A percentile compares a stretch with the other conserved stretches of the same genome.
These are phyloP conservation scores for Morpho helenor DNA, from an alignment of 2,888 invertebrate genomes.

Conservation along the genomic window DNA sequence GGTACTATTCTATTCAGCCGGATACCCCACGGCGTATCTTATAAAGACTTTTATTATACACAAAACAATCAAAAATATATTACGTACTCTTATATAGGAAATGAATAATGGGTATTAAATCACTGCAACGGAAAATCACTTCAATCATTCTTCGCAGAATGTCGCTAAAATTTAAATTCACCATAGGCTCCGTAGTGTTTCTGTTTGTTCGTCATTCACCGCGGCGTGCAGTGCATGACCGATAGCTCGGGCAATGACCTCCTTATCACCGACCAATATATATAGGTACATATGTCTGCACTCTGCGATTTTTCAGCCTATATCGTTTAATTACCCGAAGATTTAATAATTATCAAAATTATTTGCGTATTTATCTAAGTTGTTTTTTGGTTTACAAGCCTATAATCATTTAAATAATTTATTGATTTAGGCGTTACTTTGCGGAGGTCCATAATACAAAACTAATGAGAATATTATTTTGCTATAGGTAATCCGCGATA, in stretches of 20 bases:
- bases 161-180: conserved; percentile 29
- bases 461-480: no score
- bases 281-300: conserved; percentile 29
- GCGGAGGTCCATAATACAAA: no score
- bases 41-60: no score
- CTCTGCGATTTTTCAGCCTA: conserved; percentile 12
- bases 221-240: conserved; percentile 46
- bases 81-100: no score
- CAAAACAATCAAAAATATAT: no score
- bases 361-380: not conserved
- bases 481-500: no score
- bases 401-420: no score
- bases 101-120: not conserved
- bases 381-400: not conserved
- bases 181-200: conserved; percentile 18
- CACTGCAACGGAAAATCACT: conserved; percentile 7
- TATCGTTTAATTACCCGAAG: conserved; percentile 7
- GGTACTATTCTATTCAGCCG: no score
- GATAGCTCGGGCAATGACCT: conserved; percentile 61
- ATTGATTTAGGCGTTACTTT: no score
- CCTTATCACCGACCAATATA: conserved; percentile 40
- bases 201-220: conserved; percentile 28
- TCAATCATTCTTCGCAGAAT: conserved; percentile 8
- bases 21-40: no score
- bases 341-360: not conserved